phyloP scores from a whole-genome alignment of 2,113 vertebrate genomes.

The Irena cyanogastra region DNA sequence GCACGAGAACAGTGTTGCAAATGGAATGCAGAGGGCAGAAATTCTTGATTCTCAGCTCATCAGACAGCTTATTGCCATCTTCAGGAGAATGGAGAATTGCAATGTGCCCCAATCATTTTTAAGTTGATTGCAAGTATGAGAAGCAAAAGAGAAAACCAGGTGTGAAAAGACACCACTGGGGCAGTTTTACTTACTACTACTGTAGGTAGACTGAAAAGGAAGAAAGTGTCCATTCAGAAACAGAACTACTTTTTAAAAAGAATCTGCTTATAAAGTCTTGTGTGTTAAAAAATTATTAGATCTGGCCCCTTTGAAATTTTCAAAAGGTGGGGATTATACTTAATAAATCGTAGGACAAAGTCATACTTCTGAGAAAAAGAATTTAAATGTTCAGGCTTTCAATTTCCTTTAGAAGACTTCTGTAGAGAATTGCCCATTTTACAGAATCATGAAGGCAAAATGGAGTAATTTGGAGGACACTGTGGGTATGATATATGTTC shows the following conservation, averaged over 20 bases:
- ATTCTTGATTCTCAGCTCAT: not conserved
- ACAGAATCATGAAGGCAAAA: not conserved
- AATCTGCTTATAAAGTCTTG: not conserved
- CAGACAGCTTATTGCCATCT: not conserved
- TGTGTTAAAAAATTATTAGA: not conserved
- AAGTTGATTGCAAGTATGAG: not conserved
- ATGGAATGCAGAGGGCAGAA: not conserved
- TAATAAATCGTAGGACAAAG: not conserved
- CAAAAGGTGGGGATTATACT: not conserved
- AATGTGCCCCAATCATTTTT: not conserved
- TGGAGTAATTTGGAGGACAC: not conserved
- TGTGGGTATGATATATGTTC: not conserved
- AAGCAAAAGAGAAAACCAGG: not conserved
- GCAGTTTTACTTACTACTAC: not conserved
- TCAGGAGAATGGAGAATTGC: not conserved
- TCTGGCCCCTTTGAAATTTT: not conserved
- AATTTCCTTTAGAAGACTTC: not conserved
- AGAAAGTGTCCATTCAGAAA: not conserved
- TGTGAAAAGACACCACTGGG: not conserved
- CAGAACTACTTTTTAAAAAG: not conserved
- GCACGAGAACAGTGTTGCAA: rapidly evolving
- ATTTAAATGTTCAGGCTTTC: not conserved
- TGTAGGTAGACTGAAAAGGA: not conserved
- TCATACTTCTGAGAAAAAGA: not conserved
- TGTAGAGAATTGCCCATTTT: not conserved